These are phyloP conservation scores for Dolichotis patagonum DNA, from an alignment of 2,113 vertebrate species.

Conservation along the genomic window DNA sequence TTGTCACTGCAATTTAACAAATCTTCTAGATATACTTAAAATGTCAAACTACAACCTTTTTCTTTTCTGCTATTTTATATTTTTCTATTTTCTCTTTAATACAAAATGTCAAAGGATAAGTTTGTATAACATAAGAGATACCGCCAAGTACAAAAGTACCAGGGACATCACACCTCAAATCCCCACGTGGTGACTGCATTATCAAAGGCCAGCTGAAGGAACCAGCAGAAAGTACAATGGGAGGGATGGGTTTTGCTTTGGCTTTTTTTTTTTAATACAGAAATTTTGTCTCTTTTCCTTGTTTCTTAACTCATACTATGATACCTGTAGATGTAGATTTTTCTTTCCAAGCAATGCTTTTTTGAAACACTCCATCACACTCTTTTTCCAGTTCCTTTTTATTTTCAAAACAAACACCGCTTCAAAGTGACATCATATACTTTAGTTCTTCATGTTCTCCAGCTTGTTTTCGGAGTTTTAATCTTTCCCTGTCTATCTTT, in stretches of 20 bases:
- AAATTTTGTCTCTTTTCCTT: conserved; percentile 49
- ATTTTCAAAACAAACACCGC: conserved; percentile 35
- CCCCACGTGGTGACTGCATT: background rate
- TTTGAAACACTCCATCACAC: conserved; percentile 58
- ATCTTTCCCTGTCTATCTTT: background rate
- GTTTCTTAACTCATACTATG: conserved; percentile 39
- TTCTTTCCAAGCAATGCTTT: background rate
- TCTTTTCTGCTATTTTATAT: background rate
- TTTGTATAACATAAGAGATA: background rate
- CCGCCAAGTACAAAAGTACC: conserved; percentile 39
- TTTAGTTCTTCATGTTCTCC: background rate
- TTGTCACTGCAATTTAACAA: conserved; percentile 21
- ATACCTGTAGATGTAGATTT: conserved; percentile 54
- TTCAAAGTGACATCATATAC: background rate
- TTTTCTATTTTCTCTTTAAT: conserved; percentile 3
- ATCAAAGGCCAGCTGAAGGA: conserved; percentile 59
- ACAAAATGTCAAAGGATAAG: background rate
- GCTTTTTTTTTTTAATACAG: conserved; percentile 59
- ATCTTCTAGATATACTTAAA: conserved; percentile 50
- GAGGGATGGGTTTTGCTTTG: background rate
- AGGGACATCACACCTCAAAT: background rate
- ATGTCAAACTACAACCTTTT: background rate
- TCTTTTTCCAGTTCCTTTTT: conserved; percentile 61
- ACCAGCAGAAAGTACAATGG: background rate
- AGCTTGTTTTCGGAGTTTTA: conserved; percentile 4